phyloP scores from a whole-genome alignment of 2,888 invertebrate genomes.

The Petrolisthes manimaculis region DNA sequence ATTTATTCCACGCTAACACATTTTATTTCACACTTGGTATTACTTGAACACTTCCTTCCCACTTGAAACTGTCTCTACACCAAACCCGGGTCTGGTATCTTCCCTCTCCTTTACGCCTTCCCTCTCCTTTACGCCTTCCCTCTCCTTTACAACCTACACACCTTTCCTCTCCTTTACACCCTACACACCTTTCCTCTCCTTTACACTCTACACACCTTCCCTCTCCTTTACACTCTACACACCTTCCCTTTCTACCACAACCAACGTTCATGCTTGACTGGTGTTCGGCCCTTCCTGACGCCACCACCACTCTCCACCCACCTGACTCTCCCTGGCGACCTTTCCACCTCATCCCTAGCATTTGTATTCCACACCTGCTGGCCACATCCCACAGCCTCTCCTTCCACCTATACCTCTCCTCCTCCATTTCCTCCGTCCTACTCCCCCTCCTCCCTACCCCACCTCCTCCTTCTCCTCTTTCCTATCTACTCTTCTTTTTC shows the following conservation, averaged over 20 bases:
- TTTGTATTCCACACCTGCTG: neutral
- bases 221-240: no score
- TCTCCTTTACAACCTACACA: no score
- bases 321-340: neutral
- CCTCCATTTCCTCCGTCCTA: neutral
- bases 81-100: neutral
- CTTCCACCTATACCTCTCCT: neutral
- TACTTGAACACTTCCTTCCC: no score
- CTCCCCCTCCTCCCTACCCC: neutral
- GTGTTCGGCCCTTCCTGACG: neutral
- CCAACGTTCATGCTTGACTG: neutral
- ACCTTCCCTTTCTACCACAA: neutral
- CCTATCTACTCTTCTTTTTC: neutral
- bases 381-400: neutral
- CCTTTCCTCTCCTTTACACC: no score
- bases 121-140: constrained; percentile 8
- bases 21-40: no score
- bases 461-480: neutral
- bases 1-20: no score
- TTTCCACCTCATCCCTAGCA: neutral
- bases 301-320: neutral
- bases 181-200: neutral
- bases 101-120: neutral
- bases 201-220: no score
- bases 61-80: no score